Evolutionary conservation across 1,140 invertebrate genomes (phyloP).

Genomic region (Caenorhabditis latens): DNA sequence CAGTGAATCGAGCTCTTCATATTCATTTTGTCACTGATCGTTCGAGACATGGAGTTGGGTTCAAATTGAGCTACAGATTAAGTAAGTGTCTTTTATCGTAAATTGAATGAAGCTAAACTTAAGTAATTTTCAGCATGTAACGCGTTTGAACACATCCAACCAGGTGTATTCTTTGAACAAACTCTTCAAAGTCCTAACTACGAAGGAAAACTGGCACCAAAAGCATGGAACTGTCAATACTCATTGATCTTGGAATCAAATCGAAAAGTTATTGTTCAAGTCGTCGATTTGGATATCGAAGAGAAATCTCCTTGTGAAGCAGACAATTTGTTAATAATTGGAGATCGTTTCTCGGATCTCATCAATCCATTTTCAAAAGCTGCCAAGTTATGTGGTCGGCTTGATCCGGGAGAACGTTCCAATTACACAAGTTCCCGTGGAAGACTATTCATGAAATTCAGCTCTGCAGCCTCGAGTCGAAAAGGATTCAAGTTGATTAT

Average conservation of each 20-base stretch:
- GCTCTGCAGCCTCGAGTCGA: neutral
- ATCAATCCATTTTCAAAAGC: neutral
- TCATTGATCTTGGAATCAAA: conserved; percentile 72
- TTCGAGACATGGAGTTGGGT: conserved; percentile 68
- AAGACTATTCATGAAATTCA: conserved; percentile 51
- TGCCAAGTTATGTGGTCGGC: conserved; percentile 9
- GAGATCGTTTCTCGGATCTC: conserved; percentile 40
- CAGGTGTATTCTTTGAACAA: conserved; percentile 65
- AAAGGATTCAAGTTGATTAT: conserved; percentile 71
- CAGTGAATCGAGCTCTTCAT: conserved; percentile 67
- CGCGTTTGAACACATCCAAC: conserved; percentile 71
- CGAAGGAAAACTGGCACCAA: conserved; percentile 34
- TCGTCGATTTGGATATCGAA: conserved; percentile 70
- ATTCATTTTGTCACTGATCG: conserved; percentile 73
- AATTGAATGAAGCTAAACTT: neutral
- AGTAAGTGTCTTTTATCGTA: conserved; percentile 53
- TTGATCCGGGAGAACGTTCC: neutral
- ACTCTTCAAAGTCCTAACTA: conserved; percentile 69
- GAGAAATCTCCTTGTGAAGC: conserved; percentile 55
- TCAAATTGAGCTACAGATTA: conserved; percentile 69
- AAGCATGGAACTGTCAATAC: conserved; percentile 31
- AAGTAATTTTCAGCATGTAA: conserved; percentile 65
- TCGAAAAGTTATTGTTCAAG: conserved; percentile 66
- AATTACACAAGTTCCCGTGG: conserved; percentile 45
- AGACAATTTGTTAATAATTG: conserved; percentile 59